phyloP scores from a whole-genome alignment of 1,140 invertebrate genomes.

The Cotesia glomerata region DNA sequence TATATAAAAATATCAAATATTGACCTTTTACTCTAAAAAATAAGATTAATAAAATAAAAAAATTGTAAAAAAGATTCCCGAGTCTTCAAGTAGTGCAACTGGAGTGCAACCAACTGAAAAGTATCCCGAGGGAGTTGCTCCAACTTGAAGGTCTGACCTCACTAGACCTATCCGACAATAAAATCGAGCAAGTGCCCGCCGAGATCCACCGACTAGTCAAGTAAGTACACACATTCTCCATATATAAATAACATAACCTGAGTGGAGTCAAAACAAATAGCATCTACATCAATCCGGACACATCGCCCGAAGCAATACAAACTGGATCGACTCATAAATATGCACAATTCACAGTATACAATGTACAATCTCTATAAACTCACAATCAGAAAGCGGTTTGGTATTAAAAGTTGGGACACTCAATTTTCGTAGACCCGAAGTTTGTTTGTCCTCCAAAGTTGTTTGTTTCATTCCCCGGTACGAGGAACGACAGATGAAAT shows the following conservation, averaged over 20 bases:
- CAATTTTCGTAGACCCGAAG: constrained; percentile 28
- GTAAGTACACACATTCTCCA: constrained; percentile 63
- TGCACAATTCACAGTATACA: background rate
- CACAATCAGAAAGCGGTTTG: background rate
- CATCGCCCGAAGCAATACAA: background rate
- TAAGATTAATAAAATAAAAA: background rate
- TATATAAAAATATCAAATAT: too few species aligned
- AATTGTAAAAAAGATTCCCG: constrained; percentile 54
- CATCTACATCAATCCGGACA: background rate
- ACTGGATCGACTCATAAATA: background rate
- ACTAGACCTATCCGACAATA: constrained; percentile 75
- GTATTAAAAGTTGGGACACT: constrained; percentile 29
- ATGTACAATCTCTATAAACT: too few species aligned
- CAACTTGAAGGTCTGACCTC: constrained; percentile 66
- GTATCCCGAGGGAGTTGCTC: constrained; percentile 68
- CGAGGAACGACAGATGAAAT: constrained; percentile 13
- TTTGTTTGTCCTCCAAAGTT: background rate
- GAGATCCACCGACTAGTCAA: constrained; percentile 69
- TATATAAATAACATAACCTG: too few species aligned
- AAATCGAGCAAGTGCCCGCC: constrained; percentile 67
- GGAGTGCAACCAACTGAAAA: constrained; percentile 66
- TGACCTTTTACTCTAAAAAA: background rate
- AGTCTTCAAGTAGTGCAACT: constrained; percentile 67
- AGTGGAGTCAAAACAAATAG: too few species aligned
- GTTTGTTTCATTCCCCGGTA: background rate